Evolutionary conservation across 2,888 invertebrate species (phyloP), one percentile per base, ranked within the genome.

Genomic region (Laothoe populi): DNA sequence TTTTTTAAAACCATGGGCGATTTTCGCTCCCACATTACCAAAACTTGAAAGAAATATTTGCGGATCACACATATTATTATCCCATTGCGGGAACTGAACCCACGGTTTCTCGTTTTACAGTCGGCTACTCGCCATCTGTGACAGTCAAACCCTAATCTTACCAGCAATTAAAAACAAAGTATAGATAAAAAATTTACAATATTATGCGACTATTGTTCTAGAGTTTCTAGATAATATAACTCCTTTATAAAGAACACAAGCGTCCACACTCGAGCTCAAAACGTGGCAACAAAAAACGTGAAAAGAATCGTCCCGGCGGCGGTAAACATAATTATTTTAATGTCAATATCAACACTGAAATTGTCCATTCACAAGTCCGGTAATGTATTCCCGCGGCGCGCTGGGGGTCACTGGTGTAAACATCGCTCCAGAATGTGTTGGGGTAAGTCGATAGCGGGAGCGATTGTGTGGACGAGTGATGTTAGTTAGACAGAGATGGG

Each of bases 281-380:
- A 46, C 38, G 57, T n/a, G 31, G 35, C 35, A 8, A 49, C 23
- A 59, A 42, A 49, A 68, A 72, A 73, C 69, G 64, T 69, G 66
- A 69, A 72, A 71, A 69, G 68, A 72, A 72, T 70, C 65, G 65
- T 67, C 67, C 61, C 46, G 69, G 60, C 63, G 38, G 62, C 60
- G 67, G 83, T 81, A 84, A 84, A 85, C 84, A 85, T 81, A 83
- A 86, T 87, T 86, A 87, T 82, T 86, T 79, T 79, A 79, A 85
- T 83, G 81, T 84, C 82, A 86, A 83, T 83, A 83, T 84, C 76
- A 84, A 84, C 82, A 83, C 71, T 86, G 87, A 82, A 82, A 82
- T 79, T 82, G 82, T 86, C 86, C 82, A 79, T 85, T 82, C 81
- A 80, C 86, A 82, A 83, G 82, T 81, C 81, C 78, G 74, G 78